phyloP scores from a whole-genome alignment of 2,797 vertebrate genomes.

The Premnoplex brunnescens region DNA sequence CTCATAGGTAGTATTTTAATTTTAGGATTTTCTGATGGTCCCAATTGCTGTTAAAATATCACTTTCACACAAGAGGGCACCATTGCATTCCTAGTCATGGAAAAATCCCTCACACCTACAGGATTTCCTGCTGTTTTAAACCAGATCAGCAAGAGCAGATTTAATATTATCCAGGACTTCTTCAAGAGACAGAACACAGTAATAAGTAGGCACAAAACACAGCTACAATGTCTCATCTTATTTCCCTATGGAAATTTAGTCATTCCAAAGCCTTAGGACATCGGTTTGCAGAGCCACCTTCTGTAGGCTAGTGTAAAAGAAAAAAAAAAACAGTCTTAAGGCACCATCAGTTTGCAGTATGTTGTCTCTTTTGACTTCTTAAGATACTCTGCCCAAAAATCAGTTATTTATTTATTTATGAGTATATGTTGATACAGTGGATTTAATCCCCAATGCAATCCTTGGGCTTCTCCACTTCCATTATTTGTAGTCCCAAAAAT shows the following conservation, averaged over 20 bases:
- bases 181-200: neutral
- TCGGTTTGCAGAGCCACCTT: neutral
- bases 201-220: neutral
- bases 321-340: neutral
- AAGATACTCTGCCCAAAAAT: neutral
- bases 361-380: neutral
- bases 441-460: neutral
- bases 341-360: neutral
- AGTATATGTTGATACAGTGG: neutral
- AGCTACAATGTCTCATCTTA: neutral
- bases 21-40: neutral
- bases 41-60: neutral
- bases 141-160: neutral
- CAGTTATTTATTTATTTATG: neutral
- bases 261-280: neutral
- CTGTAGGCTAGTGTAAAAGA: neutral
- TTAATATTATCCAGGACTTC: neutral
- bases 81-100: conserved; percentile 34
- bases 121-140: neutral
- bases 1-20: neutral
- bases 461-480: neutral
- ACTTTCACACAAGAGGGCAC: conserved; percentile 62
- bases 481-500: neutral
- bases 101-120: neutral
- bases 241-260: neutral